Conservation (phyloP, 2,888 invertebrate genomes). For the Spodoptera littoralis region DNA sequence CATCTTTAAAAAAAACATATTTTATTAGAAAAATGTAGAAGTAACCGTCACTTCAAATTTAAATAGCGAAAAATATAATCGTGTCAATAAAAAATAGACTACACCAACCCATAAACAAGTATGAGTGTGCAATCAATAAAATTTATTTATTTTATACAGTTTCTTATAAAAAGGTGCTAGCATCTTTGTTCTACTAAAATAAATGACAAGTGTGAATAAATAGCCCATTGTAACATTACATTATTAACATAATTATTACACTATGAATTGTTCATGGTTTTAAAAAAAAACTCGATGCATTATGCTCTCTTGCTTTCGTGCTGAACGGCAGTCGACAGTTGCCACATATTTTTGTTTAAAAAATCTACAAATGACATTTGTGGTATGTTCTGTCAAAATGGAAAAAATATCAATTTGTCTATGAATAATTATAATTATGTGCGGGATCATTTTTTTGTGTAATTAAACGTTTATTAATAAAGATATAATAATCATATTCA, state of each 20-base stretch:
- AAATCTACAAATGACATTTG: conserved; percentile 35
- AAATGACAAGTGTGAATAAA: conserved; percentile 57
- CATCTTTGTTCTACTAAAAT: conserved; percentile 28
- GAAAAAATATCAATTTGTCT: conserved; percentile 11
- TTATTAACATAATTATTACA: conserved; percentile 53
- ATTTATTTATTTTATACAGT: conserved; percentile 31
- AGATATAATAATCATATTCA: not conserved
- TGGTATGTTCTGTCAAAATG: conserved; percentile 13
- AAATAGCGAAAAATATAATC: not conserved
- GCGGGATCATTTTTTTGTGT: not conserved
- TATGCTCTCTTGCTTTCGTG: conserved; percentile 27
- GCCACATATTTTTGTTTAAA: conserved; percentile 46
- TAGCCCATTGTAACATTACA: conserved; percentile 53
- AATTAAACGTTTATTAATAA: not conserved
- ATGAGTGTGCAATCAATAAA: conserved; percentile 1
- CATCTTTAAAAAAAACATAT: no score
- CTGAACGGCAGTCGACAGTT: conserved; percentile 30
- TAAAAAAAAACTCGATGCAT: conserved; percentile 43
- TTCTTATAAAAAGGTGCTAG: conserved; percentile 34
- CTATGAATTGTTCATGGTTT: conserved; percentile 48
- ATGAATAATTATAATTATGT: conserved; percentile 1
- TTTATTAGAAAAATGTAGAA: no score
- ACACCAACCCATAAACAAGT: no score
- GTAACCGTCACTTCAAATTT: no score
- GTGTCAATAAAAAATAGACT: not conserved